Percentiles rank a stretch among this genome's conserved stretches.
Conservation (phyloP, 2,888 invertebrate genomes). For the Hypomecis punctinalis region DNA sequence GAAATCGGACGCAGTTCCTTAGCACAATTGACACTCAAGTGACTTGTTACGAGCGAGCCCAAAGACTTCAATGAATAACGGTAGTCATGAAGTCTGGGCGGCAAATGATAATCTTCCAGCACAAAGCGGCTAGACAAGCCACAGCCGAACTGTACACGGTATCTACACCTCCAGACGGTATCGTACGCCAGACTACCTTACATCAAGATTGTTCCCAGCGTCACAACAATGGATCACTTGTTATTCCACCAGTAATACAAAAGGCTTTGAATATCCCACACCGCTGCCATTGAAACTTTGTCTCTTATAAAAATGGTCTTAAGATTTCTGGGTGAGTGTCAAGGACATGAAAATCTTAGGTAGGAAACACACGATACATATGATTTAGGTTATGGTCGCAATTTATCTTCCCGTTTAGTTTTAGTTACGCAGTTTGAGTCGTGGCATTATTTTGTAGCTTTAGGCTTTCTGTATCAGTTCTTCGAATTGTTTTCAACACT, state of each 20-base stretch:
- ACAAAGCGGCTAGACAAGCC: slow-evolving; percentile 40
- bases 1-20: background rate
- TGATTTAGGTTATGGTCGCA: background rate
- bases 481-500: background rate
- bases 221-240: slow-evolving; percentile 46
- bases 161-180: slow-evolving; percentile 36
- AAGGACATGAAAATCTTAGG: slow-evolving; percentile 32
- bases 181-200: slow-evolving; percentile 39
- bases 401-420: background rate
- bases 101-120: slow-evolving; percentile 25
- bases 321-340: slow-evolving; percentile 45
- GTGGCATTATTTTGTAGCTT: background rate
- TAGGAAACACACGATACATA: slow-evolving; percentile 5
- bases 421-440: background rate
- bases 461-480: background rate
- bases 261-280: slow-evolving; percentile 40
- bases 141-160: slow-evolving; percentile 27
- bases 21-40: slow-evolving; percentile 5
- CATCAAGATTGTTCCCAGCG: slow-evolving; percentile 41
- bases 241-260: slow-evolving; percentile 46
- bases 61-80: slow-evolving; percentile 19
- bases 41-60: slow-evolving; percentile 1
- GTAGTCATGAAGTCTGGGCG: slow-evolving; percentile 23
- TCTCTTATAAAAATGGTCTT: slow-evolving; percentile 40
- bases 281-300: slow-evolving; percentile 37